These are phyloP conservation scores for Cheilosia pagana DNA, from an alignment of 2,888 invertebrate species.

Conservation along the genomic window DNA sequence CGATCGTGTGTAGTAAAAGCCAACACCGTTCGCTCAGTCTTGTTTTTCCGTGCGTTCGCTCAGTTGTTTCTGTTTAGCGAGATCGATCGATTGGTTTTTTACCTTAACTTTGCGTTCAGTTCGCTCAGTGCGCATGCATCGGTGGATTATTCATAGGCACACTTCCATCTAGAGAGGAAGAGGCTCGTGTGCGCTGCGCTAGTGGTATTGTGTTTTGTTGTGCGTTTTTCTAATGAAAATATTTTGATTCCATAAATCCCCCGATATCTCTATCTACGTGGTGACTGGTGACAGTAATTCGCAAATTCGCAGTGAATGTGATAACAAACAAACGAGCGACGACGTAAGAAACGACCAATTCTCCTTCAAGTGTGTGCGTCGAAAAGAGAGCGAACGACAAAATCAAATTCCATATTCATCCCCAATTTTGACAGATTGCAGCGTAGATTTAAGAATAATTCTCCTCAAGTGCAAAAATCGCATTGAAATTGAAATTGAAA, in stretches of 20 bases:
- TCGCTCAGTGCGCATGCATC: conserved; percentile 74
- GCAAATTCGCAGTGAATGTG: conserved; percentile 32
- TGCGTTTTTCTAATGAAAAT: conserved; percentile 42
- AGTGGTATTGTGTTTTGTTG: conserved; percentile 36
- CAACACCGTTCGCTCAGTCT: conserved; percentile 53
- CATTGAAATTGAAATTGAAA: conserved; percentile 20
- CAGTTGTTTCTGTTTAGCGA: conserved; percentile 47
- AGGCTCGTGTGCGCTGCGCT: conserved; percentile 66
- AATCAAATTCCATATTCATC: conserved; percentile 33
- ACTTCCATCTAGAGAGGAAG: conserved; percentile 83
- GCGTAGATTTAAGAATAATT: conserved; percentile 33
- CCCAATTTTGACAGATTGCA: conserved; percentile 68
- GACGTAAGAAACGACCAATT: conserved; percentile 57
- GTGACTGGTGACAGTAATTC: conserved; percentile 38
- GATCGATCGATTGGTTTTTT: conserved; percentile 59
- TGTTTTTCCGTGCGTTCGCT: conserved; percentile 67
- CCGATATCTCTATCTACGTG: conserved; percentile 9
- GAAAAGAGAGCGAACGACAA: conserved; percentile 63
- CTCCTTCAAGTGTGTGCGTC: conserved; percentile 57
- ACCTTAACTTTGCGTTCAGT: conserved; percentile 62
- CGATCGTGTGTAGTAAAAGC: conserved; percentile 40
- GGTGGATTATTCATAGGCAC: conserved; percentile 82
- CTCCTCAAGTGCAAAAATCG: conserved; percentile 31
- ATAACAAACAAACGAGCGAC: conserved; percentile 61
- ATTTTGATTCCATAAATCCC: conserved; percentile 36